Conservation (phyloP, 2,888 invertebrate genomes). For the Lochmaea crataegi region DNA sequence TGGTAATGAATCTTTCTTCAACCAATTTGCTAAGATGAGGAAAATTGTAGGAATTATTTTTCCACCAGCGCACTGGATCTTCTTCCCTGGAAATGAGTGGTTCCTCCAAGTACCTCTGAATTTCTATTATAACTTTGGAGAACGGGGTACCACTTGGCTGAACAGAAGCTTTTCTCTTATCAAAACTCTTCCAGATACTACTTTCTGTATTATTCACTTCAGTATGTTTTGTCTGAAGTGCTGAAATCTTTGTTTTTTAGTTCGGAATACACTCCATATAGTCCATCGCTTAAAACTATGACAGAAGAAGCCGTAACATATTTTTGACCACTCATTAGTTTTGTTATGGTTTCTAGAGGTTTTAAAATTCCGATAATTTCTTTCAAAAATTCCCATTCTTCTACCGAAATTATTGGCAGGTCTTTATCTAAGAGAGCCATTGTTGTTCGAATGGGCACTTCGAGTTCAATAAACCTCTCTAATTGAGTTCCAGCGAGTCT, state of each 20-base stretch:
- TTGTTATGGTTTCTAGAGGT: constrained; percentile 38
- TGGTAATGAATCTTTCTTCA: too few species aligned
- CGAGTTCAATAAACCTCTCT: constrained; percentile 42
- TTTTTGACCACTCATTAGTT: constrained; percentile 36
- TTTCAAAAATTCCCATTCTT: constrained; percentile 45
- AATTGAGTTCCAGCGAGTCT: constrained; percentile 26
- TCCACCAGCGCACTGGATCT: too few species aligned
- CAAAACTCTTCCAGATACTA: too few species aligned
- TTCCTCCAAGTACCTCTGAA: too few species aligned
- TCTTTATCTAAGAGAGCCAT: constrained; percentile 41
- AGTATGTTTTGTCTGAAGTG: too few species aligned
- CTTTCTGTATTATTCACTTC: too few species aligned
- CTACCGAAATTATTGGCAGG: constrained; percentile 37
- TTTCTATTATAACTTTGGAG: too few species aligned
- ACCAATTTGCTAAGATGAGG: too few species aligned
- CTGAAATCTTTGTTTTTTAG: constrained; percentile 19
- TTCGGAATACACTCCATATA: constrained; percentile 27
- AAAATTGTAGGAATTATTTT: too few species aligned
- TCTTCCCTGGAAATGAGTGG: too few species aligned
- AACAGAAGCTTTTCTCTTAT: too few species aligned
- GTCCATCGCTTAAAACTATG: constrained; percentile 32
- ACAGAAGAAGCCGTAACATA: constrained; percentile 42
- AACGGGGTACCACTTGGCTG: too few species aligned
- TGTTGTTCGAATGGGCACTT: constrained; percentile 43
- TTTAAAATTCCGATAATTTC: constrained; percentile 41